Evolutionary conservation across 2,797 vertebrate genomes (phyloP).

Genomic region (Tadarida brasiliensis): DNA sequence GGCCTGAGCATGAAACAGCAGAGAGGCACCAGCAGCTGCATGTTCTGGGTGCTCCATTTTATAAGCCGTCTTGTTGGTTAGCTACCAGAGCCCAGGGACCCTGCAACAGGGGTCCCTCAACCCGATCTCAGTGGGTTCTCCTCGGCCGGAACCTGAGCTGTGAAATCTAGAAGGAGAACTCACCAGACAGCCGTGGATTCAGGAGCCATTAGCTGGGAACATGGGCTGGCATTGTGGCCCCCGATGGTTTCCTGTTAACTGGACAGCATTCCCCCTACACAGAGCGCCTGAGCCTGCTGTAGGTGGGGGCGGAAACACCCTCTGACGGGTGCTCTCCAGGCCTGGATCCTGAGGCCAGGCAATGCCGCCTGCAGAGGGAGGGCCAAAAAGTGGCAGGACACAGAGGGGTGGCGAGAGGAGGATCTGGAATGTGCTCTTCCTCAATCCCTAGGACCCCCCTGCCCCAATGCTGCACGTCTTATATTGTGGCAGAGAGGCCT

Average conservation of each 20-base stretch:
- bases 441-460: neutral
- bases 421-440: neutral
- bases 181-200: neutral
- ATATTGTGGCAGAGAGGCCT: neutral
- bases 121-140: no score
- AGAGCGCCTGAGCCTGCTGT: neutral
- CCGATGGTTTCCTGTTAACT: neutral
- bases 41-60: neutral
- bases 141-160: neutral
- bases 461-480: accelerated
- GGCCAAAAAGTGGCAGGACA: neutral
- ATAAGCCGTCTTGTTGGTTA: neutral
- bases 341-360: neutral
- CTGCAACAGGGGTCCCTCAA: neutral
- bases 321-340: neutral
- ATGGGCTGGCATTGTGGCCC: accelerated
- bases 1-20: neutral
- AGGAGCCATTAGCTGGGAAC: neutral
- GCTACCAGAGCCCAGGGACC: neutral
- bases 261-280: accelerated
- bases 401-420: neutral
- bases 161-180: neutral
- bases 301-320: neutral
- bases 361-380: neutral
- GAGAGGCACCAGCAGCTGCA: neutral